Percentiles rank a stretch among this genome's conserved stretches.
Conservation (phyloP, 2,888 invertebrate species). For the Philereme transversata region DNA sequence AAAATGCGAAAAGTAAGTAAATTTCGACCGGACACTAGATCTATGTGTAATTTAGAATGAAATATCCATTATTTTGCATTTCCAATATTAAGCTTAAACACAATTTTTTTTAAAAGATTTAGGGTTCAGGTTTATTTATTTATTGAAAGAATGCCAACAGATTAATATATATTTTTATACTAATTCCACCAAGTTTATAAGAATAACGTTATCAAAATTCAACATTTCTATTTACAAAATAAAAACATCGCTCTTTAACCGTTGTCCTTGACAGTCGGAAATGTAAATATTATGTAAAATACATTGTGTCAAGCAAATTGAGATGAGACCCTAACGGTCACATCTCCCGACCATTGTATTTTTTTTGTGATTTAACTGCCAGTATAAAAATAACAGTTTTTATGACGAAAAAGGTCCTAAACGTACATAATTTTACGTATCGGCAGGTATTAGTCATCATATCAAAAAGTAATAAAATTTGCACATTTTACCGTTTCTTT, state of each 20-base stretch:
- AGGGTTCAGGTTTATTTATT: too few relatives aligned
- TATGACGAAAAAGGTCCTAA: slow-evolving; percentile 42
- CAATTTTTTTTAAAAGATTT: too few relatives aligned
- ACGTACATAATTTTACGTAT: slow-evolving; percentile 43
- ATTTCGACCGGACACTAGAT: too few relatives aligned
- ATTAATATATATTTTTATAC: too few relatives aligned
- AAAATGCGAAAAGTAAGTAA: too few relatives aligned
- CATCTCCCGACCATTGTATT: slow-evolving; percentile 29
- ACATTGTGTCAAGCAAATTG: slow-evolving; percentile 41
- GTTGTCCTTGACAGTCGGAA: slow-evolving; percentile 35
- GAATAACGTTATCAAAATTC: too few relatives aligned
- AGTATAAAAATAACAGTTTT: slow-evolving; percentile 46
- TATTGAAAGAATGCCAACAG: too few relatives aligned
- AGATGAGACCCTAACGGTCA: slow-evolving; percentile 58
- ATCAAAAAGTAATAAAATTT: slow-evolving; percentile 25
- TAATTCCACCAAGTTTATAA: too few relatives aligned
- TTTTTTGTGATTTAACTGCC: slow-evolving; percentile 53
- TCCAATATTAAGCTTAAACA: too few relatives aligned
- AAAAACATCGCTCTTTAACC: slow-evolving; percentile 11
- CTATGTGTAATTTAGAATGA: too few relatives aligned
- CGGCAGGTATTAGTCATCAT: slow-evolving; percentile 30
- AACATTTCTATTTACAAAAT: neutral
- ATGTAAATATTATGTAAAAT: slow-evolving; percentile 49
- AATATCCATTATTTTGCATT: too few relatives aligned
- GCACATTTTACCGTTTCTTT: slow-evolving; percentile 38